Conservation (phyloP, 2,888 invertebrate genomes). For the Eilema depressum region DNA sequence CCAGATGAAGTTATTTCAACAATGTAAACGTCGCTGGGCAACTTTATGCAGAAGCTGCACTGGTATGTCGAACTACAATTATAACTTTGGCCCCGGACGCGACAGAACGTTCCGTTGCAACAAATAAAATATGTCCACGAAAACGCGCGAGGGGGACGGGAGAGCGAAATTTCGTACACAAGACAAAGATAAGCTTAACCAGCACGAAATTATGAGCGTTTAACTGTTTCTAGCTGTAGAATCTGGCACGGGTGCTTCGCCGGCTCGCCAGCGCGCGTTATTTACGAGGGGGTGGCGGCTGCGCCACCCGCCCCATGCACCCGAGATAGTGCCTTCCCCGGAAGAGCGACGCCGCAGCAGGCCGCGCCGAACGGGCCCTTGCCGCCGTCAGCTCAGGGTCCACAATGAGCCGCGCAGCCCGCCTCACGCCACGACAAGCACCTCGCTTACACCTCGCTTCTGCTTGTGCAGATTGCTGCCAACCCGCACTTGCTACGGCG, state of each 20-base stretch:
- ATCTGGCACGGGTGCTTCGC: constrained; percentile 87
- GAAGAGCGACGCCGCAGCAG: constrained; percentile 75
- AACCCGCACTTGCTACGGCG: constrained; percentile 68
- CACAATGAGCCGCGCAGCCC: constrained; percentile 40
- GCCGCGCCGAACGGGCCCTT: constrained; percentile 55
- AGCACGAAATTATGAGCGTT: constrained; percentile 87
- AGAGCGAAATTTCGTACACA: constrained; percentile 83
- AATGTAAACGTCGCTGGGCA: constrained; percentile 78
- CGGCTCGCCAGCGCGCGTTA: constrained; percentile 86
- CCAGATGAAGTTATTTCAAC: constrained; percentile 81
- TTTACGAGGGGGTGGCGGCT: constrained; percentile 83
- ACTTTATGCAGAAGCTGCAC: constrained; percentile 83
- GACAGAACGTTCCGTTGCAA: constrained; percentile 77
- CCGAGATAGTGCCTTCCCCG: constrained; percentile 85
- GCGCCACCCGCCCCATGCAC: constrained; percentile 73
- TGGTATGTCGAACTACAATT: constrained; percentile 86
- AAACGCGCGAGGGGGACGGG: constrained; percentile 81
- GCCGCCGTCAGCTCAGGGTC: constrained; percentile 53
- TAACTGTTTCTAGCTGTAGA: constrained; percentile 87
- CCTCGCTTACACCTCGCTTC: constrained; percentile 76
- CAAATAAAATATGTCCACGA: constrained; percentile 85
- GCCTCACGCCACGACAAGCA: constrained; percentile 63
- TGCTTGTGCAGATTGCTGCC: constrained; percentile 81
- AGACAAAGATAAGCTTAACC: constrained; percentile 87
- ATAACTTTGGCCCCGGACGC: constrained; percentile 84